Percentiles rank a stretch among this genome's conserved stretches.
Conservation (phyloP, 2,797 vertebrate species). For the Malacoctenus gilli region DNA sequence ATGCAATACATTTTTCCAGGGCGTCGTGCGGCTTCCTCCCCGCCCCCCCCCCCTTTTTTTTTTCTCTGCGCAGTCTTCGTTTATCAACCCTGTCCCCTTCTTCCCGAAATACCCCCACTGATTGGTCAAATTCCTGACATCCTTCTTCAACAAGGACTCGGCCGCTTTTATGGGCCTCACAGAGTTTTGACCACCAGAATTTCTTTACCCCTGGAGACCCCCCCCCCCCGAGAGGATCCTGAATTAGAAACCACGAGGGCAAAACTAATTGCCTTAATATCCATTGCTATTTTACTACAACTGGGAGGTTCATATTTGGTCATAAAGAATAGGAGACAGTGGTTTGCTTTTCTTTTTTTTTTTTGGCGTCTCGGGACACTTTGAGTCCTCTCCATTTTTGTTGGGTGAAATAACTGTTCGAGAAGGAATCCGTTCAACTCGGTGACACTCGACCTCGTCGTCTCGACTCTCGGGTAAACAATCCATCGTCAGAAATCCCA, state of each 20-base stretch:
- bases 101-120: constrained; percentile 85
- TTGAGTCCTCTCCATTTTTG: constrained; percentile 54
- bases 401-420: constrained; percentile 51
- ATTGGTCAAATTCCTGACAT: constrained; percentile 85
- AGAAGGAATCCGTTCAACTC: constrained; percentile 37
- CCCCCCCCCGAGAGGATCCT: constrained; percentile 59
- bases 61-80: constrained; percentile 86
- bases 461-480: constrained; percentile 42
- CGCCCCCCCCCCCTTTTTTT: too few relatives aligned
- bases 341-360: constrained; percentile 66
- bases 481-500: constrained; percentile 31
- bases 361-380: constrained; percentile 68
- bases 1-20: constrained; percentile 81
- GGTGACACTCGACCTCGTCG: constrained; percentile 41
- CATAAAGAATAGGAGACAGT: constrained; percentile 51
- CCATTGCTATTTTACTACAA: constrained; percentile 62
- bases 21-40: constrained; percentile 77
- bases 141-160: constrained; percentile 76
- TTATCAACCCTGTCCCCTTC: constrained; percentile 84
- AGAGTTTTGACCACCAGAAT: constrained; percentile 59
- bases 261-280: constrained; percentile 65
- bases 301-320: constrained; percentile 77
- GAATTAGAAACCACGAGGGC: constrained; percentile 69
- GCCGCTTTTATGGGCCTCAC: constrained; percentile 72
- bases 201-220: constrained; percentile 65